Evolutionary conservation across 2,888 invertebrate species (phyloP).

Genomic region (Nymphalis c-album): DNA sequence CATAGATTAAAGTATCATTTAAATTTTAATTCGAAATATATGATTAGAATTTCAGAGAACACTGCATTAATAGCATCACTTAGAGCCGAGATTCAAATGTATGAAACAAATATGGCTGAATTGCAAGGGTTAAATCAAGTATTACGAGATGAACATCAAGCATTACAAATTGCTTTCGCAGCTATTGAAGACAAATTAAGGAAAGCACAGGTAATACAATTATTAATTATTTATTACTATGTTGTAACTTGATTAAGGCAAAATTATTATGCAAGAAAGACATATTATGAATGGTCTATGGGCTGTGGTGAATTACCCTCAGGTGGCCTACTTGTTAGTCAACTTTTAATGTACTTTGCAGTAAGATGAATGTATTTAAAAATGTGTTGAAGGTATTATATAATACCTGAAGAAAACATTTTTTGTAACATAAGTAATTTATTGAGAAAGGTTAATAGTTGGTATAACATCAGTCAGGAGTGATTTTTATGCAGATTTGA

Average conservation of each 20-base stretch:
- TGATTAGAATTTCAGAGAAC: slow-evolving; percentile 85
- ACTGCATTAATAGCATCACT: slow-evolving; percentile 84
- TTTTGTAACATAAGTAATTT: too few relatives aligned
- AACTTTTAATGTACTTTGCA: too few relatives aligned
- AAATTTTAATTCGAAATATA: background rate
- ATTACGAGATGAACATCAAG: slow-evolving; percentile 96
- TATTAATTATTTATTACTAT: background rate
- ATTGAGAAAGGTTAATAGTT: too few relatives aligned
- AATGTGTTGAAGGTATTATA: too few relatives aligned
- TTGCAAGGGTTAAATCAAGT: slow-evolving; percentile 92
- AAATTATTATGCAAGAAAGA: background rate
- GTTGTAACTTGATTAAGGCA: background rate
- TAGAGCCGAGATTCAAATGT: slow-evolving; percentile 87
- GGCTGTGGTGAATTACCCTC: too few relatives aligned
- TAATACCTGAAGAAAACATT: too few relatives aligned
- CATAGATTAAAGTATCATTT: too few relatives aligned
- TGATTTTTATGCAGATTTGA: too few relatives aligned
- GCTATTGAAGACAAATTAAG: slow-evolving; percentile 94
- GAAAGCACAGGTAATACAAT: slow-evolving; percentile 85
- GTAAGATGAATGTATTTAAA: too few relatives aligned
- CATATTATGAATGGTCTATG: background rate
- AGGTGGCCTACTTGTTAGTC: too few relatives aligned
- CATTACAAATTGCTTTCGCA: slow-evolving; percentile 94
- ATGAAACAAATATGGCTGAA: slow-evolving; percentile 86
- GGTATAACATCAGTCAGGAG: too few relatives aligned